These are phyloP conservation scores for Dugesia japonica DNA, from an alignment of 2,888 invertebrate genomes.

Conservation along the genomic window DNA sequence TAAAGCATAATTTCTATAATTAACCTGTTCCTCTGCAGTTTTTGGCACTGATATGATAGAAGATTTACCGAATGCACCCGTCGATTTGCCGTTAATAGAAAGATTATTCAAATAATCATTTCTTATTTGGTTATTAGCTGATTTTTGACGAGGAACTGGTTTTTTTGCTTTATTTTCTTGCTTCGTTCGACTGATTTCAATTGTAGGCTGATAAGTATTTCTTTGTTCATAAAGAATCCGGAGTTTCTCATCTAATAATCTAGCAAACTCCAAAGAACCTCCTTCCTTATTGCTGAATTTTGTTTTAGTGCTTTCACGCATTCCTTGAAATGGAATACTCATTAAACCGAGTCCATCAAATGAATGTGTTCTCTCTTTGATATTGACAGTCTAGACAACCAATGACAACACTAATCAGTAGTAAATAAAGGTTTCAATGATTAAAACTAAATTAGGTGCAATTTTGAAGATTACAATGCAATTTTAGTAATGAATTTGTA, in stretches of 20 bases:
- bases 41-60: background rate
- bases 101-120: background rate
- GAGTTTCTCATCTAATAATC: background rate
- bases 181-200: background rate
- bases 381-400: background rate
- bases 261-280: background rate
- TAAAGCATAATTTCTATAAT: background rate
- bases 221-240: background rate
- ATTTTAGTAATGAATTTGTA: too few relatives aligned
- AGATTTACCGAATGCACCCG: background rate
- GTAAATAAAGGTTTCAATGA: too few relatives aligned
- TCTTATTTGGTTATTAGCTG: background rate
- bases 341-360: background rate
- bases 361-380: background rate
- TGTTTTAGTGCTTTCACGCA: background rate
- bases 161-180: background rate
- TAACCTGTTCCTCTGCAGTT: conserved; percentile 2
- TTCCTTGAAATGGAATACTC: background rate
- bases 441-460: too few relatives aligned
- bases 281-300: background rate
- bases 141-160: background rate
- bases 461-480: too few relatives aligned
- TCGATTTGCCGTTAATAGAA: background rate
- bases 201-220: background rate
- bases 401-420: conserved; percentile 13